These are phyloP conservation scores for Lepus oiostolus DNA, from an alignment of 2,797 vertebrate genomes.

Conservation along the genomic window DNA sequence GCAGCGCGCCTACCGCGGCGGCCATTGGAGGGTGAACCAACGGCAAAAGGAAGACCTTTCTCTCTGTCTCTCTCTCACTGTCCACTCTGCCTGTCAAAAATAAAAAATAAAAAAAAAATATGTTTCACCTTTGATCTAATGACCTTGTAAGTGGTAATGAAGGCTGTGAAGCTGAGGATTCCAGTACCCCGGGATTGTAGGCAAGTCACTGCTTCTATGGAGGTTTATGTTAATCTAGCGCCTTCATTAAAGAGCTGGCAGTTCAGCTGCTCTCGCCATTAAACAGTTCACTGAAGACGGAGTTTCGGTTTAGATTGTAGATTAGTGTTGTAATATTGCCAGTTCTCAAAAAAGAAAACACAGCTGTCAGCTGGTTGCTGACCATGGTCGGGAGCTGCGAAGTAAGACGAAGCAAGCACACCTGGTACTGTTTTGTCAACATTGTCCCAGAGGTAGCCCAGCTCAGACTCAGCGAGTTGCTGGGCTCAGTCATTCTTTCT, in stretches of 20 bases:
- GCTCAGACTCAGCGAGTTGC: not conserved
- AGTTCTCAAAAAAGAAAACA: conserved; percentile 1
- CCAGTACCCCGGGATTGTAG: not conserved
- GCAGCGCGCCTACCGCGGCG: too few species aligned
- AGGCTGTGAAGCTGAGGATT: not conserved
- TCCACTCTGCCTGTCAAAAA: too few species aligned
- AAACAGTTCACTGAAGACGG: conserved; percentile 10
- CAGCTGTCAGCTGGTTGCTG: conserved; percentile 43
- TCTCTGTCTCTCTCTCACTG: too few species aligned
- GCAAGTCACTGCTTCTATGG: not conserved
- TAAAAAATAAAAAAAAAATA: not conserved
- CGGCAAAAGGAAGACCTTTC: too few species aligned
- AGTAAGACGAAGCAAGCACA: not conserved
- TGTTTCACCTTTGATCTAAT: conserved; percentile 16
- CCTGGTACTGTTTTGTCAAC: conserved; percentile 40
- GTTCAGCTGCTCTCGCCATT: not conserved
- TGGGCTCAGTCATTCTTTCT: not conserved
- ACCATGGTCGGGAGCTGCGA: not conserved
- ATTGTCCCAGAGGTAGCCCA: not conserved
- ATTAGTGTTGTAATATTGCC: not conserved
- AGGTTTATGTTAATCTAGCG: conserved; percentile 11
- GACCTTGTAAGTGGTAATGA: not conserved
- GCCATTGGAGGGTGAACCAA: too few species aligned
- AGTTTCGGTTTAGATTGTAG: conserved; percentile 18
- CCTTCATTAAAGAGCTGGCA: not conserved